These are phyloP conservation scores for Lasioglossum lativentre DNA, from an alignment of 2,888 invertebrate genomes.

Conservation along the genomic window DNA sequence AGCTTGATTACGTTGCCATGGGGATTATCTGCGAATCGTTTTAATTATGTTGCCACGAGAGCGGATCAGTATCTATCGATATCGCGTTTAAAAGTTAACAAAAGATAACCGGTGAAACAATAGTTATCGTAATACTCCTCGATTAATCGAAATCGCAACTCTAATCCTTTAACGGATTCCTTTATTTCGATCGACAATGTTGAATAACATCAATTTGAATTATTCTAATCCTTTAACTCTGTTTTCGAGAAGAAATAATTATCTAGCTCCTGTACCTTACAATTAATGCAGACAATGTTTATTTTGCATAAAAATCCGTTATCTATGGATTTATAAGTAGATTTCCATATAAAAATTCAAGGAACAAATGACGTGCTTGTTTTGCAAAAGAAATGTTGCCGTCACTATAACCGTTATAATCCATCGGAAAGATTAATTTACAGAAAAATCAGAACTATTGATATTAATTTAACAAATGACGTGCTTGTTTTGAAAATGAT, in stretches of 20 bases:
- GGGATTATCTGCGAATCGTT: neutral
- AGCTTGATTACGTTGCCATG: neutral
- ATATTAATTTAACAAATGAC: neutral
- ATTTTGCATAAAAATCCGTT: neutral
- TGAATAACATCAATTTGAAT: no score
- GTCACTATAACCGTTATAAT: neutral
- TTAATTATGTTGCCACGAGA: neutral
- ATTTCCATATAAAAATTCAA: neutral
- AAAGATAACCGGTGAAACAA: neutral
- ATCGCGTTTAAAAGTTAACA: neutral
- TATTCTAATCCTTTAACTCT: neutral
- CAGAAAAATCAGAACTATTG: no score
- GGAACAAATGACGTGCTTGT: neutral
- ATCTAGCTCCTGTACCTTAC: neutral
- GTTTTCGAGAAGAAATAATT: neutral
- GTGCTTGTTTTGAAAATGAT: neutral
- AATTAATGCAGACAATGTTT: neutral
- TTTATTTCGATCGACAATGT: no score
- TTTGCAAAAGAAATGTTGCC: neutral
- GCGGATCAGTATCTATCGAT: constrained; percentile 1
- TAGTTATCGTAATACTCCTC: neutral
- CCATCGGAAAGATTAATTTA: neutral
- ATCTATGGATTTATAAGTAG: neutral
- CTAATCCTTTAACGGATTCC: neutral
- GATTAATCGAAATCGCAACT: neutral